Evolutionary conservation across 1,140 invertebrate genomes (phyloP).

Genomic region (Platyscapa corneri): DNA sequence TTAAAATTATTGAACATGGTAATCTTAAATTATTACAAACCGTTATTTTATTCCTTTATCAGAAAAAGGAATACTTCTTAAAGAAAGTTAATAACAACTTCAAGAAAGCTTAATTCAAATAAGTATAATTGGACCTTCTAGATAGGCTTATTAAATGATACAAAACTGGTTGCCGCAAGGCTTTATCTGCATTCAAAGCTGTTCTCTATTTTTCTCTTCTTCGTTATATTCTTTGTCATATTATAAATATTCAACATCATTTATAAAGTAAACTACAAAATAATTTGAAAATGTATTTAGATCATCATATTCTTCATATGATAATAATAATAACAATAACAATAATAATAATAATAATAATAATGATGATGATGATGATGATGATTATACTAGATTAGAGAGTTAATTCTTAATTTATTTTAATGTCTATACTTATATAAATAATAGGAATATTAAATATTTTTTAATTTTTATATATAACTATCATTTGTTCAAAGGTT

Average conservation of each 20-base stretch:
- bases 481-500: too few species aligned
- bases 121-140: not conserved
- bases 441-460: too few species aligned
- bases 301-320: too few species aligned
- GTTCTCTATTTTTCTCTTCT: not conserved
- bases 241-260: not conserved
- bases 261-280: not conserved
- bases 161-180: not conserved
- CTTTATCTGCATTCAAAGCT: not conserved
- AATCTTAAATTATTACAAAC: not conserved
- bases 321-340: too few species aligned
- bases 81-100: slow-evolving; percentile 5
- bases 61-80: not conserved
- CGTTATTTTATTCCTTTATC: not conserved
- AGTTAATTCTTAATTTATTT: too few species aligned
- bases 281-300: too few species aligned
- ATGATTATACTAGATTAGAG: too few species aligned
- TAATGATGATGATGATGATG: too few species aligned
- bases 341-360: too few species aligned
- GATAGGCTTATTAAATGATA: not conserved
- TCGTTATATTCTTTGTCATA: not conserved
- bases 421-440: too few species aligned
- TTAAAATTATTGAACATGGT: not conserved
- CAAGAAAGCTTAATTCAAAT: not conserved
- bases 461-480: too few species aligned